phyloP scores from a whole-genome alignment of 2,888 invertebrate genomes.

The Chrysomela aeneicollis region DNA sequence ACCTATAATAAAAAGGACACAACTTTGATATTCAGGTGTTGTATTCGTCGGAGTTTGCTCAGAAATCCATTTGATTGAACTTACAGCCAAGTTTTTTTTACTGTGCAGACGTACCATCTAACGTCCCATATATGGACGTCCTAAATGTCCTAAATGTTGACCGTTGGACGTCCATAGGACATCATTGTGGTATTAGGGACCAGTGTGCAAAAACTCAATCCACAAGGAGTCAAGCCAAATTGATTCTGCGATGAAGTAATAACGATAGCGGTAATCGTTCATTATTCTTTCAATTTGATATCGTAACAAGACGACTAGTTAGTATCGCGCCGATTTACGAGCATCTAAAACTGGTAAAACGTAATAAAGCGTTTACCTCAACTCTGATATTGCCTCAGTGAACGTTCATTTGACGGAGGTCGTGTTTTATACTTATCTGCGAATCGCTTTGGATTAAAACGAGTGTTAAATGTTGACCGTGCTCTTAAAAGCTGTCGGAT shows the following conservation, averaged over 20 bases:
- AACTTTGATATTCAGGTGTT: no score
- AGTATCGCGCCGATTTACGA: constrained; percentile 10
- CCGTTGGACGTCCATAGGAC: no score
- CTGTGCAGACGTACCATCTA: no score
- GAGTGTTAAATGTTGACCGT: background rate
- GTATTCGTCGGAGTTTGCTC: no score
- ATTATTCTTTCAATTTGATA: constrained; percentile 3
- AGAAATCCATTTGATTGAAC: no score
- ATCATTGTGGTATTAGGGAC: no score
- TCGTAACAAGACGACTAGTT: background rate
- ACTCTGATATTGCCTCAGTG: background rate
- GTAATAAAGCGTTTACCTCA: constrained; percentile 7
- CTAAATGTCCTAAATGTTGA: no score
- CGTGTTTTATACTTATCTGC: background rate
- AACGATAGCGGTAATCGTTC: constrained; percentile 4
- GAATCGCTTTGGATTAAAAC: background rate
- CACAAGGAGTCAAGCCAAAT: background rate
- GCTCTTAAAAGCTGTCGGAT: background rate
- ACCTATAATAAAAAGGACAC: no score
- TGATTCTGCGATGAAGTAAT: background rate
- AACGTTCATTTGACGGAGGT: background rate
- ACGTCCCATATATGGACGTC: no score
- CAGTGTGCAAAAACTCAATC: no score
- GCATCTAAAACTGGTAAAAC: constrained; percentile 5
- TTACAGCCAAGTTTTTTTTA: no score